Base-by-base conservation (phyloP, 2,113 vertebrate genomes). In the Catharus bicknelli region DNA sequence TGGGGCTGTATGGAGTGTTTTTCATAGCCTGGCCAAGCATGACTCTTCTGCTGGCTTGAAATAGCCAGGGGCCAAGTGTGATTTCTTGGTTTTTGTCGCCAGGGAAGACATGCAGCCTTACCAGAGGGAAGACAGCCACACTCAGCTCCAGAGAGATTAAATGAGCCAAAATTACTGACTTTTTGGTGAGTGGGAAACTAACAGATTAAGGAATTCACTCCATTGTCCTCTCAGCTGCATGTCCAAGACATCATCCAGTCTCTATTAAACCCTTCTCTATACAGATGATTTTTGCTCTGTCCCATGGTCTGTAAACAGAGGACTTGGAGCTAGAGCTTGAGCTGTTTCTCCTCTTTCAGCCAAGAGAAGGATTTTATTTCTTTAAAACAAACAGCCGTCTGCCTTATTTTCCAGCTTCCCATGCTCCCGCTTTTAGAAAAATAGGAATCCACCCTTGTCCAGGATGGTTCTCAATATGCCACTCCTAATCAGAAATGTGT, bases 361-460 rank as follows among this genome's bases (percentile, higher is more conserved):
- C 64, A 38, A n/a, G 17, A 73, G 32, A 22, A 47, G 17, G 15
- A 68, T 48, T 88, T 61, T 57, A 57, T 54, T 57, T n/a, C 30
- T 80, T 58, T 78, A 34, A 96, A 90, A 72, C n/a, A 86, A 93
- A 45, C 14, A 87, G 42, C 29, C 36, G 3, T 27, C 53, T 77
- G 16, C 36, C 75, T 86, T 63, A 26, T 67, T 81, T 72, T 69
- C 32, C 77, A 86, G 17, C 13, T 64, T 78, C 10, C 17, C 11
- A 14, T 19, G 16, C 25, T 48, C 11, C 22, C 5, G 18, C 14
- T 43, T 84, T 68, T 53, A 57, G 32, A 86, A 50, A 79, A 90
- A 47, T 14, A 63, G 32, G 21, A 92, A 78, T 88, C 62, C 48
- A 78, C 20, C 19, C 7, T 21, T 54, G 19, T 61, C n/a, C 74